phyloP scores from a whole-genome alignment of 2,888 invertebrate genomes.

The Plagiodera versicolora region DNA sequence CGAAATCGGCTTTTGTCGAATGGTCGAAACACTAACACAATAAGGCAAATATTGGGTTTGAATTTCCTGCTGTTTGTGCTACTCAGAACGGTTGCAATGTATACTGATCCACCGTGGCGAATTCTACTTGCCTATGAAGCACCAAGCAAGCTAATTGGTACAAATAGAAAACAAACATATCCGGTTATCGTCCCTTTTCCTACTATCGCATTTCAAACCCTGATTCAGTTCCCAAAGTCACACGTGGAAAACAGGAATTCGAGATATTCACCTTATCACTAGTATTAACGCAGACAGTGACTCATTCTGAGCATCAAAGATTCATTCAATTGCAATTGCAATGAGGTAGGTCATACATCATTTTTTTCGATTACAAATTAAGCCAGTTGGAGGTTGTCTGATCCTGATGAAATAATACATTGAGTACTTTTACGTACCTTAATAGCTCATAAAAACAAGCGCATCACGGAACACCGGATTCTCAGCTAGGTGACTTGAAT shows the following conservation, averaged over 20 bases:
- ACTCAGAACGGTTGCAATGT: constrained; percentile 11
- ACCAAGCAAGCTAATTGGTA: background rate
- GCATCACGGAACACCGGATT: background rate
- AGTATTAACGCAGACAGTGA: too few relatives aligned
- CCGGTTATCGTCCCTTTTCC: background rate
- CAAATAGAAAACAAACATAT: constrained; percentile 7
- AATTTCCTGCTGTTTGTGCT: constrained; percentile 13
- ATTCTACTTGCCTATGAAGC: background rate
- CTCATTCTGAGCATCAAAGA: too few relatives aligned
- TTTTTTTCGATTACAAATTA: too few relatives aligned
- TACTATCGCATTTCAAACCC: too few relatives aligned
- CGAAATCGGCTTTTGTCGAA: background rate
- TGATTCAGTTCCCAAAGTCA: too few relatives aligned
- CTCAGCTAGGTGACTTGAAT: background rate
- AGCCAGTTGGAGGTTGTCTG: background rate
- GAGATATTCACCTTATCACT: too few relatives aligned
- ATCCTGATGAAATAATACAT: background rate
- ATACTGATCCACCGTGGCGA: constrained; percentile 8
- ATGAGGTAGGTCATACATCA: too few relatives aligned
- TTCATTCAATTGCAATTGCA: too few relatives aligned
- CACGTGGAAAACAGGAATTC: too few relatives aligned
- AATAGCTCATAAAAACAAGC: background rate
- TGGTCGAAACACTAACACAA: constrained; percentile 9
- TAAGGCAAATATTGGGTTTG: constrained; percentile 7
- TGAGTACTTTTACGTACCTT: background rate